Evolutionary conservation across 2,113 vertebrate species (phyloP), one percentile per base, ranked within the genome.

Genomic region (Pithys albifrons): DNA sequence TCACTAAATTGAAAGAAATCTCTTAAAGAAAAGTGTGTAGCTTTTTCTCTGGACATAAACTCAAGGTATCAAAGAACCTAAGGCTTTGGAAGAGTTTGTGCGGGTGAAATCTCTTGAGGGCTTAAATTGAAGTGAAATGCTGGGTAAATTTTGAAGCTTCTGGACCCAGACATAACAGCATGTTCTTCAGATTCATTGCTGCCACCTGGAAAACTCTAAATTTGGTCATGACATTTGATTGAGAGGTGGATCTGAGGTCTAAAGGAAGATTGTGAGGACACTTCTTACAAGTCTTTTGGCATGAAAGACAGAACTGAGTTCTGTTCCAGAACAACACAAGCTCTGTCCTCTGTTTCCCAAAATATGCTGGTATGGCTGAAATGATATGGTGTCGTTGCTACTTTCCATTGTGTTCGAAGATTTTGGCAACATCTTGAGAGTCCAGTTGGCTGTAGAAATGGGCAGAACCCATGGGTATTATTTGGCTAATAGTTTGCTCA

Each of bases 331-430:
- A 12, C 9, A 65, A 25, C 1, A 3, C 0, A 0, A 85, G 7
- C 9, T 1, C 8, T 46, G 14, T 67, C 23, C 16, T 72, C 6
- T 0, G 0, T 57, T 19, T 78, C n/a, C 20, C 24, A 57, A 24
- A n/a, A 20, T 4, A 12, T 0, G 0, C 14, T 5, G 6, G 9
- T 41, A 13, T 3, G 27, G 12, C 25, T 85, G 46, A 48, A 70
- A 19, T 3, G 24, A 82, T 10, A 15, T 29, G 12, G 12, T 72
- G 45, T 46, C 1, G 1, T 8, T 64, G 33, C 15, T 58, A 2
- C 10, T 85, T 16, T 41, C 18, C 2, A 0, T 65, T 72, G 9
- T 5, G 0, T 54, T n/a, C 19, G 3, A 57, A 74, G 52, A 3
- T 2, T 1, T 73, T 72, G n/a, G 7, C 28, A 62, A 39, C 12